phyloP scores from a whole-genome alignment of 2,797 vertebrate species.

The Orientallactaga sibirica region DNA sequence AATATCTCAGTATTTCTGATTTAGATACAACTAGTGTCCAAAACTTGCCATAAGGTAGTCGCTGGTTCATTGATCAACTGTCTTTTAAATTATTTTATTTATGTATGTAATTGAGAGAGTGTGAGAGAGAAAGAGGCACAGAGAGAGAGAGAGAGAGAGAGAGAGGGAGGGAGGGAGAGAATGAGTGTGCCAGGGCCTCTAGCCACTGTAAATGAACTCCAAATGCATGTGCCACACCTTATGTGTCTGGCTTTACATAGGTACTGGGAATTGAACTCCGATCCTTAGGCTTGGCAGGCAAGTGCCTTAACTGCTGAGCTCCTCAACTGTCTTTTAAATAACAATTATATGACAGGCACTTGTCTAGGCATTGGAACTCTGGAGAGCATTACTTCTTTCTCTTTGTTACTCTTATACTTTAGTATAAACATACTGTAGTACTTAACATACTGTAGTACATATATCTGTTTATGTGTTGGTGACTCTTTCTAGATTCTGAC shows the following conservation, averaged over 20 bases:
- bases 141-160: too few species aligned
- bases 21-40: neutral
- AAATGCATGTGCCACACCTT: too few species aligned
- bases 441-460: neutral
- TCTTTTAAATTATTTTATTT: neutral
- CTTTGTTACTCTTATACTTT: neutral
- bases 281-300: too few species aligned
- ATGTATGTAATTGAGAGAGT: too few species aligned
- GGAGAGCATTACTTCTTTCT: neutral
- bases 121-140: too few species aligned
- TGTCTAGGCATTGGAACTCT: neutral
- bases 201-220: too few species aligned
- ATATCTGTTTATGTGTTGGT: neutral
- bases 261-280: too few species aligned
- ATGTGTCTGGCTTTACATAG: too few species aligned
- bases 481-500: neutral
- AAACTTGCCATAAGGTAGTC: slow-evolving; percentile 3
- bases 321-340: neutral
- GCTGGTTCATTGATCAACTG: neutral
- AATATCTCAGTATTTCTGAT: neutral
- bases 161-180: too few species aligned
- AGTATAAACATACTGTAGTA: neutral
- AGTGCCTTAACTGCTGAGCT: too few species aligned
- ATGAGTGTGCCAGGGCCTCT: too few species aligned
- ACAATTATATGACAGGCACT: neutral